phyloP scores from a whole-genome alignment of 2,888 invertebrate species.

The Euproctis similis region DNA sequence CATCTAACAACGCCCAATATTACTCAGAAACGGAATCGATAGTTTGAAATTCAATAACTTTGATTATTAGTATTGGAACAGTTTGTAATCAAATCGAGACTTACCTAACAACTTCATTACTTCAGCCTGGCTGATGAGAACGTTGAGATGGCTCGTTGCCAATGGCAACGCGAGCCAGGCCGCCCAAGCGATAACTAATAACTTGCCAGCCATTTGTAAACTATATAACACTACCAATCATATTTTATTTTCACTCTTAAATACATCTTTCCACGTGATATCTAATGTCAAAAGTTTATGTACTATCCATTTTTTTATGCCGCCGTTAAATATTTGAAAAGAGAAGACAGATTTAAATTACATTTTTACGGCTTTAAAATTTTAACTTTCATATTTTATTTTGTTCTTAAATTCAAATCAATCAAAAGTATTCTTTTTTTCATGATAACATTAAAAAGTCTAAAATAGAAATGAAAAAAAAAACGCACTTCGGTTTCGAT shows the following conservation, averaged over 20 bases:
- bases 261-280: slow-evolving; percentile 42
- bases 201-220: slow-evolving; percentile 51
- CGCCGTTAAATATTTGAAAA: too few relatives aligned
- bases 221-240: slow-evolving; percentile 47
- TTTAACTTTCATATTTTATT: too few relatives aligned
- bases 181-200: slow-evolving; percentile 59
- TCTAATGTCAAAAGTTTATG: slow-evolving; percentile 21
- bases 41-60: slow-evolving; percentile 24
- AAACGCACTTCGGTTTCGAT: too few relatives aligned
- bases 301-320: slow-evolving; percentile 38
- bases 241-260: slow-evolving; percentile 58
- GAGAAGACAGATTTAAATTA: too few relatives aligned
- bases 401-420: too few relatives aligned
- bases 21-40: slow-evolving; percentile 12
- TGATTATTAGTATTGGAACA: slow-evolving; percentile 20
- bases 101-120: slow-evolving; percentile 87
- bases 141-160: slow-evolving; percentile 83
- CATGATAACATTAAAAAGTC: too few relatives aligned
- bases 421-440: too few relatives aligned
- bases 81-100: slow-evolving; percentile 41
- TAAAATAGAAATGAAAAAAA: neutral
- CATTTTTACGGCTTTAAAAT: too few relatives aligned
- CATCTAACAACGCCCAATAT: slow-evolving; percentile 5
- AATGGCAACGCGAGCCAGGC: slow-evolving; percentile 65
- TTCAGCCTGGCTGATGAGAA: slow-evolving; percentile 87